These are phyloP conservation scores for Incurvaria masculella DNA, from an alignment of 2,888 invertebrate genomes.

Conservation along the genomic window DNA sequence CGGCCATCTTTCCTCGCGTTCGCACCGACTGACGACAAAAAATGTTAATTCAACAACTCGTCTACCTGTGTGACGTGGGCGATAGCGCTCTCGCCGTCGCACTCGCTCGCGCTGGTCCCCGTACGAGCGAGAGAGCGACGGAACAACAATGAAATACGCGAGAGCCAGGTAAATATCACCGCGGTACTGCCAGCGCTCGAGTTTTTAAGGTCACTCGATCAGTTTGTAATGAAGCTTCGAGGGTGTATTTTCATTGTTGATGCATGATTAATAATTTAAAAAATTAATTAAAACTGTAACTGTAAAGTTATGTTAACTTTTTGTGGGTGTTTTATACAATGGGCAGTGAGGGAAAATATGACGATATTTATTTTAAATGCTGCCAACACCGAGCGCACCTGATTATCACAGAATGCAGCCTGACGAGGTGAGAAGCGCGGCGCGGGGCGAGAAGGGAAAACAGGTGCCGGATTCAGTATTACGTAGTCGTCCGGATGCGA, in stretches of 20 bases:
- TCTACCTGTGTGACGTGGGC: neutral
- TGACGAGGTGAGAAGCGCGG: neutral
- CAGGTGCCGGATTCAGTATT: slow-evolving; percentile 1
- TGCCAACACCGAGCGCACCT: neutral
- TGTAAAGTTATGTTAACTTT: no score
- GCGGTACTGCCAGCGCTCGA: neutral
- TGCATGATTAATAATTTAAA: no score
- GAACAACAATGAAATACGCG: neutral
- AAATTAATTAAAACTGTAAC: no score
- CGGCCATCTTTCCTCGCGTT: neutral
- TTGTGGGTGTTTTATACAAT: no score
- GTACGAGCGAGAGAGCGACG: neutral
- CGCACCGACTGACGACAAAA: neutral
- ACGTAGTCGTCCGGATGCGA: slow-evolving; percentile 26
- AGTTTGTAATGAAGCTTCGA: no score
- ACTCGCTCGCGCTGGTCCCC: neutral
- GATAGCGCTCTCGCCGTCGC: neutral
- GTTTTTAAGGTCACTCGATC: no score
- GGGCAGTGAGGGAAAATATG: no score
- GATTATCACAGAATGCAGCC: neutral
- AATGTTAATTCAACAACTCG: neutral
- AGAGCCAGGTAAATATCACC: neutral
- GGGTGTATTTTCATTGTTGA: no score
- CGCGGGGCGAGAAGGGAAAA: slow-evolving; percentile 5
- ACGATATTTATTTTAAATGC: no score